Conservation (phyloP, 2,888 invertebrate species). For the Embidobia sp. region DNA sequence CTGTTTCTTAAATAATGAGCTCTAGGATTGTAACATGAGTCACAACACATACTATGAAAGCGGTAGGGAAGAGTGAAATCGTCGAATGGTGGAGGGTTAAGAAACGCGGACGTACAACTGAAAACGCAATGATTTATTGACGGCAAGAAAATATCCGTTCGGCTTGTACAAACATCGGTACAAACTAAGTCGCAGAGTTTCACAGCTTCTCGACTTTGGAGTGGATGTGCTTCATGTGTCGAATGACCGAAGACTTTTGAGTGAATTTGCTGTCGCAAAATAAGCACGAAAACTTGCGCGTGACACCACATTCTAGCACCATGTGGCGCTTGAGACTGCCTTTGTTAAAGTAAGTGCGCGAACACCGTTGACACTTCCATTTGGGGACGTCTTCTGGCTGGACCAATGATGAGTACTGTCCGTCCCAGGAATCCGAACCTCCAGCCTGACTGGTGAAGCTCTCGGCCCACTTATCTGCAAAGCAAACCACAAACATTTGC, state of each 20-base stretch:
- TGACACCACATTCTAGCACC: constrained; percentile 87
- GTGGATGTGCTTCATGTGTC: constrained; percentile 74
- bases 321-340: constrained; percentile 83
- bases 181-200: constrained; percentile 11
- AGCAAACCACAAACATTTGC: constrained; percentile 29
- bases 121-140: constrained; percentile 40
- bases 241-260: constrained; percentile 70
- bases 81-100: constrained; percentile 13
- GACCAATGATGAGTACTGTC: constrained; percentile 29
- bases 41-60: constrained; percentile 7
- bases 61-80: constrained; percentile 11
- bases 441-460: constrained; percentile 10
- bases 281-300: constrained; percentile 84
- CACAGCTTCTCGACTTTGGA: constrained; percentile 47
- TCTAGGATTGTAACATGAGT: no score
- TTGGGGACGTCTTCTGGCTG: constrained; percentile 47
- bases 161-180: neutral
- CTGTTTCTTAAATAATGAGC: no score
- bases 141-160: no score
- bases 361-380: constrained; percentile 73
- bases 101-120: constrained; percentile 11
- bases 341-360: constrained; percentile 74
- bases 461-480: constrained; percentile 47
- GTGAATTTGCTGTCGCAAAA: constrained; percentile 73
- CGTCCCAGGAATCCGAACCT: constrained; percentile 45